Percentiles rank a stretch among this genome's conserved stretches.
phyloP scores from a whole-genome alignment of 1,140 invertebrate genomes.

The Tyrophagus putrescentiae region DNA sequence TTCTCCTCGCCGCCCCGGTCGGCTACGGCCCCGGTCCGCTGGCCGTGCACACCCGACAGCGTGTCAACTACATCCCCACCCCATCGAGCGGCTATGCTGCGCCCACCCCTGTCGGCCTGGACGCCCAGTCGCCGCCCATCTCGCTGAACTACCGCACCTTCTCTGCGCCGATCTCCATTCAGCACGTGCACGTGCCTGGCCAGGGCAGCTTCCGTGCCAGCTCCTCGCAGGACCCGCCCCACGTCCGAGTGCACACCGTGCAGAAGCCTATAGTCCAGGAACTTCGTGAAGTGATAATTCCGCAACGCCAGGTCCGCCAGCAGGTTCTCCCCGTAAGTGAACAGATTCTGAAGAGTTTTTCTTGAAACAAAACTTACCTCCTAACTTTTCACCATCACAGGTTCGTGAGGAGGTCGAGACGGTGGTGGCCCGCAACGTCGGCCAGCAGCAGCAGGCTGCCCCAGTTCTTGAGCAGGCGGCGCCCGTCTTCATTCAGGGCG shows the following conservation, averaged over 20 bases:
- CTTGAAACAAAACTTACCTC: no score
- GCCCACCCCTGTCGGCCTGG: conserved; percentile 2
- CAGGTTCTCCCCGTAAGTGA: conserved; percentile 1
- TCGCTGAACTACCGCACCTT: conserved; percentile 16
- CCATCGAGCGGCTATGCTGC: conserved; percentile 11
- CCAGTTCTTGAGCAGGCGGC: no score
- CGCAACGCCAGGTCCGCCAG: conserved; percentile 15
- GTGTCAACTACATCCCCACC: not conserved
- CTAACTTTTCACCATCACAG: no score
- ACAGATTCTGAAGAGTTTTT: no score
- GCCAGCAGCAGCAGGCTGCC: no score
- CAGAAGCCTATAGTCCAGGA: conserved; percentile 21
- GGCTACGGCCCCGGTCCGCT: conserved; percentile 12
- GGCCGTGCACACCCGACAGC: conserved; percentile 11
- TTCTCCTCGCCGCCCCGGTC: not conserved
- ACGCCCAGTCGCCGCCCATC: conserved; percentile 13
- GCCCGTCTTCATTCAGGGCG: no score
- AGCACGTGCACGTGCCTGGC: not conserved
- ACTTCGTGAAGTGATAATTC: conserved; percentile 18
- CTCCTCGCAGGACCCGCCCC: conserved; percentile 3
- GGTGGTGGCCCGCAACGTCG: conserved; percentile 12
- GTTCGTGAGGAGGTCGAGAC: conserved; percentile 19
- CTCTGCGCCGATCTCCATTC: conserved; percentile 1
- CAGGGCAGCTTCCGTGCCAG: not conserved
- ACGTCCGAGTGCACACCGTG: conserved; percentile 4